Evolutionary conservation across 2,888 invertebrate genomes (phyloP).

Genomic region (Lomographa bimaculata): DNA sequence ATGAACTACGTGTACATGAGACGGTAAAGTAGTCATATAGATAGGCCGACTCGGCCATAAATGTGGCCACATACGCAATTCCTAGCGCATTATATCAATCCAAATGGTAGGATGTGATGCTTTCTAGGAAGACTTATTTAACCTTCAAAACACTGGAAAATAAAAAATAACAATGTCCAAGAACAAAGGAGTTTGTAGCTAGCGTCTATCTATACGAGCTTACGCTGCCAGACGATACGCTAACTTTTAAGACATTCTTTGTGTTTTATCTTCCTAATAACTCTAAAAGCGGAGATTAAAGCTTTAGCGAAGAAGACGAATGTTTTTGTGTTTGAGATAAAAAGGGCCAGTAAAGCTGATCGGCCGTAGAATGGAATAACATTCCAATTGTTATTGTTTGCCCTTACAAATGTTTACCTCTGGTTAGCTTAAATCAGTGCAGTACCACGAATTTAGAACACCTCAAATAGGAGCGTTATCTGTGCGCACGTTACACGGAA

Average conservation of each 20-base stretch:
- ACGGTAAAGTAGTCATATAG: not conserved
- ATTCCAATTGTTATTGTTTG: slow-evolving; percentile 49
- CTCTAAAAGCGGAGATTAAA: slow-evolving; percentile 29
- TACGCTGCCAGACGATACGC: slow-evolving; percentile 12
- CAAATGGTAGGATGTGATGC: slow-evolving; percentile 1
- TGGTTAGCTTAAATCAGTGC: slow-evolving; percentile 43
- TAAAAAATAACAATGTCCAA: slow-evolving; percentile 17
- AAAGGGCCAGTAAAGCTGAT: slow-evolving; percentile 32
- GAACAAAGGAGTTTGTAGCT: slow-evolving; percentile 31
- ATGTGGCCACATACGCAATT: not conserved
- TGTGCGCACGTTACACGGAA: slow-evolving; percentile 75
- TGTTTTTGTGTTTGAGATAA: slow-evolving; percentile 30
- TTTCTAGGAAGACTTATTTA: slow-evolving; percentile 10
- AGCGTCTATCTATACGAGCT: slow-evolving; percentile 5
- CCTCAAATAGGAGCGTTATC: slow-evolving; percentile 68
- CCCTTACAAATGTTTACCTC: slow-evolving; percentile 47
- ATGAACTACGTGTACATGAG: slow-evolving; percentile 10
- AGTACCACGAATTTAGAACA: slow-evolving; percentile 66
- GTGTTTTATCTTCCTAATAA: slow-evolving; percentile 22
- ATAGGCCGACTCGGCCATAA: not conserved
- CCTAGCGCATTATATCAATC: not conserved
- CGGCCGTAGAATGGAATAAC: slow-evolving; percentile 31
- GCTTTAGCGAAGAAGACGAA: slow-evolving; percentile 21
- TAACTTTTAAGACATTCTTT: slow-evolving; percentile 30
- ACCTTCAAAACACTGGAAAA: slow-evolving; percentile 2